These are phyloP conservation scores for Polydrusus cervinus DNA, from an alignment of 2,888 invertebrate species.

Conservation along the genomic window DNA sequence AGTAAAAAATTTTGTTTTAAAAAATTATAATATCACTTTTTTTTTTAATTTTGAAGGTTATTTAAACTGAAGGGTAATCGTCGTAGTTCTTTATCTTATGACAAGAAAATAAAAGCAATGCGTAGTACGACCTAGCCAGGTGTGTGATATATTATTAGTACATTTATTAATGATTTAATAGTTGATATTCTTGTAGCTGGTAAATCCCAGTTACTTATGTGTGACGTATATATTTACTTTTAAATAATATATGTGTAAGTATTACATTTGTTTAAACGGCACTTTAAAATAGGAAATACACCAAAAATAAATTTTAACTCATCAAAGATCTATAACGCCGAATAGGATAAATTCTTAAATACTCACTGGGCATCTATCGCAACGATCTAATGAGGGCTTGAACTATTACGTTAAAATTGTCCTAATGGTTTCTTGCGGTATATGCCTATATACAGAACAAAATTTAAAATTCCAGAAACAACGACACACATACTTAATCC, in stretches of 20 bases:
- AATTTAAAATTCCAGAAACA: conserved; percentile 67
- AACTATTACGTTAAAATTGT: not conserved
- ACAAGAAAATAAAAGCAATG: conserved; percentile 68
- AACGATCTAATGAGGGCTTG: not conserved
- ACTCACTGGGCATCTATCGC: conserved; percentile 6
- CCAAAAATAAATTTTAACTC: not conserved
- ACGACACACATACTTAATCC: conserved; percentile 67
- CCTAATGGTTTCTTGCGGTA: conserved; percentile 5
- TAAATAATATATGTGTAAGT: conserved; percentile 23
- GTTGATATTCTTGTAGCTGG: conserved; percentile 39
- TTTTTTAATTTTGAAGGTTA: too few relatives aligned
- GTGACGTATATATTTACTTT: conserved; percentile 42
- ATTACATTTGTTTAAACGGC: conserved; percentile 12
- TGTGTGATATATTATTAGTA: conserved; percentile 67
- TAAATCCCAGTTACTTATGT: conserved; percentile 36
- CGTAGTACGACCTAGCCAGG: conserved; percentile 69
- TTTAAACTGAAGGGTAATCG: conserved; percentile 12
- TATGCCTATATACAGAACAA: not conserved
- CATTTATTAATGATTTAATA: conserved; percentile 50
- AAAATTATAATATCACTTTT: too few relatives aligned
- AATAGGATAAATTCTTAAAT: conserved; percentile 22
- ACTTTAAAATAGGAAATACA: conserved; percentile 9
- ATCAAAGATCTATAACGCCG: conserved; percentile 32
- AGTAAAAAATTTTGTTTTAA: too few relatives aligned
- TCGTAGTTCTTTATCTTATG: conserved; percentile 60